Conservation (phyloP, 2,888 invertebrate species). For the Copidosoma aretas region DNA sequence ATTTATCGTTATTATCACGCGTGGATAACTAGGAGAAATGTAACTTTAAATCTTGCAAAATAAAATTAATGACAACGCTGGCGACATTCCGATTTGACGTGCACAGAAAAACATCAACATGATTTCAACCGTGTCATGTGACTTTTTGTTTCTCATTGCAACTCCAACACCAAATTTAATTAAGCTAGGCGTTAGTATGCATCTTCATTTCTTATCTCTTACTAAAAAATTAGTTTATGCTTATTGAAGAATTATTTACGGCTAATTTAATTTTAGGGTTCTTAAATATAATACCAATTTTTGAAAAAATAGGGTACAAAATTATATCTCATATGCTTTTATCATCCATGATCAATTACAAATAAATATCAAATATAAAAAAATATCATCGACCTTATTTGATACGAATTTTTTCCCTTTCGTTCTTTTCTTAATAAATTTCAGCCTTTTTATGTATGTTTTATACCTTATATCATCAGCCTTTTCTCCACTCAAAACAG, state of each 20-base stretch:
- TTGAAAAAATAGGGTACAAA: conserved; percentile 63
- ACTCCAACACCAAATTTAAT: neutral
- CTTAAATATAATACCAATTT: conserved; percentile 46
- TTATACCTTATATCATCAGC: too few species aligned
- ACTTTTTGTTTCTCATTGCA: too few species aligned
- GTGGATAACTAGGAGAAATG: conserved; percentile 8
- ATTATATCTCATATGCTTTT: conserved; percentile 55
- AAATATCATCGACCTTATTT: too few species aligned
- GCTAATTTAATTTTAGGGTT: conserved; percentile 5
- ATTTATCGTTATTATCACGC: neutral
- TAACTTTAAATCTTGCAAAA: conserved; percentile 7
- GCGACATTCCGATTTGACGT: conserved; percentile 24
- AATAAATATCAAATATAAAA: too few species aligned
- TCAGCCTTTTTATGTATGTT: too few species aligned
- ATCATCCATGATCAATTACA: neutral
- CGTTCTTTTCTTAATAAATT: conserved; percentile 44
- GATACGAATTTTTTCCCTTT: too few species aligned
- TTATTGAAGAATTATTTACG: conserved; percentile 24
- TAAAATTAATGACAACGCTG: conserved; percentile 27
- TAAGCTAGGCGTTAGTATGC: neutral
- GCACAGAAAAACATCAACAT: too few species aligned
- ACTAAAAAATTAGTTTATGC: conserved; percentile 32
- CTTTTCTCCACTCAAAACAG: conserved; percentile 47
- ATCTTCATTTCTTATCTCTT: conserved; percentile 28
- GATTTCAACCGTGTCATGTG: too few species aligned